phyloP scores from a whole-genome alignment of 1,140 invertebrate genomes.

The Phymorhynchus buccinoides region DNA sequence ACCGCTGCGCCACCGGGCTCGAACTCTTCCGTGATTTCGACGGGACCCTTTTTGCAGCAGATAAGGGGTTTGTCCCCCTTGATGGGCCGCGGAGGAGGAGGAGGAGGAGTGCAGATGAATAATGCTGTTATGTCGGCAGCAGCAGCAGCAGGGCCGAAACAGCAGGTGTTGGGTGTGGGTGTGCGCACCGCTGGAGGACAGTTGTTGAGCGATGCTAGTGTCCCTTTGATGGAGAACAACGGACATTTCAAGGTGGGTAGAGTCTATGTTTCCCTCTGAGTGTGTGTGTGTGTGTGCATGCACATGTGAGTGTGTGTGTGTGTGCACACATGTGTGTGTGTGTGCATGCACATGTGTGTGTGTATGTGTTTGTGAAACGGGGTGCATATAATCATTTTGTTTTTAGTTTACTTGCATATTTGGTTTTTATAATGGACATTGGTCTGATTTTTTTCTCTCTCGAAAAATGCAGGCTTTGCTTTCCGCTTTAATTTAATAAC shows the following conservation, averaged over 20 bases:
- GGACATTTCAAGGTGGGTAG: conserved; percentile 50
- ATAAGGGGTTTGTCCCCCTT: neutral
- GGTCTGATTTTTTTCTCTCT: too few relatives aligned
- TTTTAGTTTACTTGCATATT: too few relatives aligned
- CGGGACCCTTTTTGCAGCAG: neutral
- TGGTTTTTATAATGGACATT: too few relatives aligned
- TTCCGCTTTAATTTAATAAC: too few relatives aligned
- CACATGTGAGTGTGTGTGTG: neutral
- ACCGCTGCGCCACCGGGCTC: neutral
- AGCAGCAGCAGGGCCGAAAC: conserved; percentile 39
- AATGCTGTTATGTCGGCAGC: neutral
- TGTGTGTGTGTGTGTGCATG: neutral
- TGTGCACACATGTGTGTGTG: neutral
- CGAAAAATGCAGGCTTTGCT: too few relatives aligned
- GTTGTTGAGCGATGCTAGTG: conserved; percentile 52
- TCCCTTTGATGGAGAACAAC: conserved; percentile 55
- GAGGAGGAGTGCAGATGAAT: neutral
- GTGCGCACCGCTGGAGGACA: conserved; percentile 50
- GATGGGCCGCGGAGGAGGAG: neutral
- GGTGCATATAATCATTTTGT: too few relatives aligned
- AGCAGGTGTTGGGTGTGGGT: neutral
- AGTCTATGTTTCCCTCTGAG: neutral
- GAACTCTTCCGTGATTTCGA: too few relatives aligned
- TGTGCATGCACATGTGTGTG: neutral
- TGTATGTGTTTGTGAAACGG: too few relatives aligned